Evolutionary conservation across 2,797 vertebrate genomes (phyloP).

Genomic region (Sitta carolinensis): DNA sequence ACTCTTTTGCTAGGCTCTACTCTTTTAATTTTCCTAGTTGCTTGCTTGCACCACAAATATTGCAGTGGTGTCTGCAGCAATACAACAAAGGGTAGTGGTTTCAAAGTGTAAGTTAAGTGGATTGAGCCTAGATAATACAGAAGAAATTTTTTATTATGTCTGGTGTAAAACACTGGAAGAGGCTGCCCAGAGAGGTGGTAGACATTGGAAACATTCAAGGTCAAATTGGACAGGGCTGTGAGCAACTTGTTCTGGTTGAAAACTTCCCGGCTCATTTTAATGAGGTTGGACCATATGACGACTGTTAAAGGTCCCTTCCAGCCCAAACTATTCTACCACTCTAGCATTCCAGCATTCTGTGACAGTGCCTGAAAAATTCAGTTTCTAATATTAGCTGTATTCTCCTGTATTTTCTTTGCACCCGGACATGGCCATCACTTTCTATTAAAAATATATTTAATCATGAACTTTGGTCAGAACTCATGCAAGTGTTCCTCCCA

Average conservation of each 20-base stretch:
- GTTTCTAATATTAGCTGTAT: not conserved
- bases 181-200: not conserved
- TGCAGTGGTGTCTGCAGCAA: fast-evolving
- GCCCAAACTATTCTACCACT: not conserved
- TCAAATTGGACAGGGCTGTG: not conserved
- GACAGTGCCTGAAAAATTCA: not conserved
- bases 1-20: no score
- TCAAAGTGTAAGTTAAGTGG: not conserved
- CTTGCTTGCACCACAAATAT: no score
- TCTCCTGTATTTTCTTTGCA: not conserved
- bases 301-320: not conserved
- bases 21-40: no score
- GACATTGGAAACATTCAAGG: not conserved
- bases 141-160: not conserved
- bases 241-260: not conserved
- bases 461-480: not conserved
- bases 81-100: not conserved
- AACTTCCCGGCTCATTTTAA: not conserved
- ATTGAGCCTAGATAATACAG: not conserved
- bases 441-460: not conserved
- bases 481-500: not conserved
- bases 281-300: not conserved
- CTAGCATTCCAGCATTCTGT: not conserved
- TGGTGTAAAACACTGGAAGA: not conserved
- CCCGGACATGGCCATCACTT: not conserved